Evolutionary conservation across 92 coral and sea anemone genomes (phyloP), one percentile per base, ranked within the genome.

Genomic region (Nematostella vectensis): DNA sequence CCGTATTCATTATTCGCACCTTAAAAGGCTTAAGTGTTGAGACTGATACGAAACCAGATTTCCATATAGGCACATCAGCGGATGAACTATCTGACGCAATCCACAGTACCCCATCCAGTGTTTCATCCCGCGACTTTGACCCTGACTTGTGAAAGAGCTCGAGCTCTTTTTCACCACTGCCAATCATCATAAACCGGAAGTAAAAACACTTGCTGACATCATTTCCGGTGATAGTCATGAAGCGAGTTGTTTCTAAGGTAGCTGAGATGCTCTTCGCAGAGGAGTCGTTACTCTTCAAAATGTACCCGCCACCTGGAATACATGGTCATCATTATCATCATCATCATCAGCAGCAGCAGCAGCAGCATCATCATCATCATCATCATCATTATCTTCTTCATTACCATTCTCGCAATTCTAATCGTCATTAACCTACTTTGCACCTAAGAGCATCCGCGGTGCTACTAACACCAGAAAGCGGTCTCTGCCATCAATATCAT

Each of bases 181-280:
- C 51, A 15, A 58, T 9, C 63, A 58, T 11, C 45, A 42, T 39
- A 12, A 36, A 58, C 10, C 63, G 63, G 28, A 58, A 58, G 16
- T 10, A 15, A 0, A 58, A 13, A 58, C 63, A 58, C 6, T 17
- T n/a, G 50, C 63, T 40, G 10, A 44, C 51, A 17, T 11, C 23
- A 19, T 19, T 45, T 10, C 21, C 23, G 12, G 51, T 9, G 21
- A 45, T 15, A 33, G 8, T 45, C 9, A 10, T 19, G 51, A 45
- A 22, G 17, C 12, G 9, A 17, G 4, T 45, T 4, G 18, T 45
- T 45, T 45, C 17, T 8, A 45, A 22, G 51, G 4, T 22, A 6
- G 51, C 51, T 11, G 51, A 8, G n/a, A 36, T 36, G 42, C 42
- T 8, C 42, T 36, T 36, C 15, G 42, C 9, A 36, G 42, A 15